Evolutionary conservation across 2,888 invertebrate genomes (phyloP).

Genomic region (Mythimna pallens): DNA sequence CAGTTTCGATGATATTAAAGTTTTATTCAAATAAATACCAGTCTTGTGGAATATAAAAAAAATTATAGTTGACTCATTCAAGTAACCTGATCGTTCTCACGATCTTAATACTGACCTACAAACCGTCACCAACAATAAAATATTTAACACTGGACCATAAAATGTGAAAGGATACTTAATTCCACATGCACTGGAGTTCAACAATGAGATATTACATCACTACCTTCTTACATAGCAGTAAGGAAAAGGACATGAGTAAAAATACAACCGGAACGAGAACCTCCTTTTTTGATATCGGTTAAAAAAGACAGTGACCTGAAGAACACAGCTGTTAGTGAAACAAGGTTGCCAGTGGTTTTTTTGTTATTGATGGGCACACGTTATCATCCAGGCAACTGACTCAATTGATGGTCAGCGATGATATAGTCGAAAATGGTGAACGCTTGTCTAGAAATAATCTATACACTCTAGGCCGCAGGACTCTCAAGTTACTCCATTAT

Average conservation of each 20-base stretch:
- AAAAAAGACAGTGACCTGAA: background rate
- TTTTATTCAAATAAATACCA: constrained; percentile 10
- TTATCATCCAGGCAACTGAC: background rate
- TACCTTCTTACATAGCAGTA: background rate
- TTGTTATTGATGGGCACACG: no score
- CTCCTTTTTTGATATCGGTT: background rate
- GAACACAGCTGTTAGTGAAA: no score
- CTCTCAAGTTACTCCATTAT: background rate
- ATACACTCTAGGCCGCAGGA: background rate
- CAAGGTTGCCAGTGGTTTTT: background rate
- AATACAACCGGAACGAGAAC: background rate
- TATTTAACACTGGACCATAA: constrained; percentile 30
- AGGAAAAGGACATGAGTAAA: constrained; percentile 1
- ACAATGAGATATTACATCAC: constrained; percentile 11
- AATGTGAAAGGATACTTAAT: constrained; percentile 47
- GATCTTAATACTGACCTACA: constrained; percentile 47
- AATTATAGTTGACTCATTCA: constrained; percentile 3
- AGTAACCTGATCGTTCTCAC: constrained; percentile 32
- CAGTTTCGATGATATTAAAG: constrained; percentile 1
- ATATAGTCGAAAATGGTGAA: background rate
- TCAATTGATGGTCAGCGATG: background rate
- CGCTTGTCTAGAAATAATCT: background rate
- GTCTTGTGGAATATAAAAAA: constrained; percentile 5
- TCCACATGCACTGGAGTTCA: constrained; percentile 3
- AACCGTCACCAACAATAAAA: constrained; percentile 26